Conservation (phyloP, 2,797 vertebrate species). For the Urophycis tenuis region DNA sequence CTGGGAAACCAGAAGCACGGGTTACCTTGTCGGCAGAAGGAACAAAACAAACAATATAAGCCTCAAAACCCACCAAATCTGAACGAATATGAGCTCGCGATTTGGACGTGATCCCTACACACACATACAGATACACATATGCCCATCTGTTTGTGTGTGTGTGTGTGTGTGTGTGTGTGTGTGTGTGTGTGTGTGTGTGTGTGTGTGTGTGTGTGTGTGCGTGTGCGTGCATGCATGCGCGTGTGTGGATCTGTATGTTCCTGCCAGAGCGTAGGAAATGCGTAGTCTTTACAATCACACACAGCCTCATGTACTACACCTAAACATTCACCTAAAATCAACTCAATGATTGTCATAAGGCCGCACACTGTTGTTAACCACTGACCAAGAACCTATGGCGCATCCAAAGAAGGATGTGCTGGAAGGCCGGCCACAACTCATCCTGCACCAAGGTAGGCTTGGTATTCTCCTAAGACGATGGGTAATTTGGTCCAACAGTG, state of each 20-base stretch:
- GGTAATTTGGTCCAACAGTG: conserved; percentile 47
- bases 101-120: conserved; percentile 40
- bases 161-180: neutral
- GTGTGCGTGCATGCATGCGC: no score
- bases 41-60: conserved; percentile 55
- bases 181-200: neutral
- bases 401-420: neutral
- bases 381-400: neutral
- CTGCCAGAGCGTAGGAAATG: no score
- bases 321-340: neutral
- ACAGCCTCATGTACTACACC: neutral
- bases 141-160: conserved; percentile 3
- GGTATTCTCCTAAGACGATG: conserved; percentile 11
- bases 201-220: conserved; percentile 11
- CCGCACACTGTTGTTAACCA: neutral
- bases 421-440: neutral
- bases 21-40: conserved; percentile 53
- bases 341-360: neutral
- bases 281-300: neutral
- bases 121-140: conserved; percentile 7
- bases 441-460: neutral
- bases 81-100: conserved; percentile 36
- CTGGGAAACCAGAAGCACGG: conserved; percentile 36
- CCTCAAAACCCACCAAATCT: conserved; percentile 53
- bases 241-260: neutral